Evolutionary conservation across 2,888 invertebrate species (phyloP).

Genomic region (Drosophila infuscata): DNA sequence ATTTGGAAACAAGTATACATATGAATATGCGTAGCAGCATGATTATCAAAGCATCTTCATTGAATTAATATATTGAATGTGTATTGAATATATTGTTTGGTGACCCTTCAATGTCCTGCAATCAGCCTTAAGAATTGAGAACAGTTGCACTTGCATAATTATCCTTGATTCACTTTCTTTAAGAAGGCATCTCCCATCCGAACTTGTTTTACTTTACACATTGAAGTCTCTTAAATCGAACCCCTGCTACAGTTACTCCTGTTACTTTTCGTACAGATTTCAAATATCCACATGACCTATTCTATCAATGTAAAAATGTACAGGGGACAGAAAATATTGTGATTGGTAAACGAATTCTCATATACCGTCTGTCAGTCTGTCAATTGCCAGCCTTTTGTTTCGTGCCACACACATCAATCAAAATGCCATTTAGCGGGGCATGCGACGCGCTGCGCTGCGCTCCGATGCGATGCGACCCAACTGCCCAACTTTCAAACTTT

Average conservation of each 20-base stretch:
- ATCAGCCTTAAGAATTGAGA: neutral
- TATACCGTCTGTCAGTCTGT: conserved; percentile 40
- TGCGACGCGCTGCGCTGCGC: conserved; percentile 39
- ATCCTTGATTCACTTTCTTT: neutral
- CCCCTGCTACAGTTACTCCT: neutral
- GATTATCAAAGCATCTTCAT: neutral
- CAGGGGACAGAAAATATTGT: conserved; percentile 24
- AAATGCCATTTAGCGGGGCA: conserved; percentile 67
- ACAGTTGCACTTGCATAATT: neutral
- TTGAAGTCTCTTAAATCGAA: neutral
- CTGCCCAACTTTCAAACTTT: conserved; percentile 10
- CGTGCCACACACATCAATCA: conserved; percentile 75
- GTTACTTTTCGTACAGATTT: neutral
- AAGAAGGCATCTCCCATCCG: neutral
- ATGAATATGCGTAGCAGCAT: neutral
- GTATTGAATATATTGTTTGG: neutral
- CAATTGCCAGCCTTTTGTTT: conserved; percentile 48
- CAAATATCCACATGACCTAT: neutral
- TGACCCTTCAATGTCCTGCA: too few relatives aligned
- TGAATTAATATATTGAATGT: neutral
- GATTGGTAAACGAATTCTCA: conserved; percentile 31
- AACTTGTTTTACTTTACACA: neutral
- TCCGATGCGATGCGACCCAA: conserved; percentile 23
- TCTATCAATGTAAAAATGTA: neutral
- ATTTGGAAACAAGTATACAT: neutral